Percentiles rank a stretch among this genome's conserved stretches.
Conservation (phyloP, 2,797 vertebrate genomes). For the Chromis chromis region DNA sequence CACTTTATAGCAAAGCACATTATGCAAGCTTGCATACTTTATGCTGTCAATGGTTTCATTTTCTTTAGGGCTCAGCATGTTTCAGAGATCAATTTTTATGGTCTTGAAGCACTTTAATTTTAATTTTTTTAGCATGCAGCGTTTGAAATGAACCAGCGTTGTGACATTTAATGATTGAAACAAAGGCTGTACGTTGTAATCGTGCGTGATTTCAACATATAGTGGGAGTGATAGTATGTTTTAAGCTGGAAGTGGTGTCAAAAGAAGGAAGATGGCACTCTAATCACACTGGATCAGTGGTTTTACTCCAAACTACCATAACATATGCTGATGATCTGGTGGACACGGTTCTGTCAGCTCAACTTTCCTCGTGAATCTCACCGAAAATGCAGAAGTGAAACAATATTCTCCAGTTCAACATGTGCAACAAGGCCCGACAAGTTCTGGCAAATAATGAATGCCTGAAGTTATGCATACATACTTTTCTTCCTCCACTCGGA, state of each 20-base stretch:
- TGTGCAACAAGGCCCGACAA: conserved; percentile 58
- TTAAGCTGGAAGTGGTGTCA: background rate
- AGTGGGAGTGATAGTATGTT: background rate
- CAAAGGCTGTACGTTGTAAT: background rate
- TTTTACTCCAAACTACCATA: background rate
- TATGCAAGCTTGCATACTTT: conserved; percentile 25
- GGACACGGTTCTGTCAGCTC: background rate
- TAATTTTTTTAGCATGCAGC: background rate
- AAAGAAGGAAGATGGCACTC: background rate
- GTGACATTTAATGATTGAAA: background rate
- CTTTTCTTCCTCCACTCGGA: conserved; percentile 24
- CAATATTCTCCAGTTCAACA: background rate
- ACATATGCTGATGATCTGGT: background rate
- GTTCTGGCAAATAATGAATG: conserved; percentile 52
- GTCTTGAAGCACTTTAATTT: background rate
- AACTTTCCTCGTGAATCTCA: background rate
- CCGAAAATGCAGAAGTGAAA: conserved; percentile 16
- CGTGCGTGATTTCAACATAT: background rate
- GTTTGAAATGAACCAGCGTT: background rate
- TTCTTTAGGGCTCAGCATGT: conserved; percentile 2
- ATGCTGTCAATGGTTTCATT: conserved; percentile 12
- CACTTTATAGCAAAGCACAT: conserved; percentile 15
- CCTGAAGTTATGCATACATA: conserved; percentile 61
- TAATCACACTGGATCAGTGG: background rate
- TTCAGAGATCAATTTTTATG: conserved; percentile 23